Evolutionary conservation across 2,888 invertebrate species (phyloP), one percentile per base, ranked within the genome.

Genomic region (Idaea dimidiata): DNA sequence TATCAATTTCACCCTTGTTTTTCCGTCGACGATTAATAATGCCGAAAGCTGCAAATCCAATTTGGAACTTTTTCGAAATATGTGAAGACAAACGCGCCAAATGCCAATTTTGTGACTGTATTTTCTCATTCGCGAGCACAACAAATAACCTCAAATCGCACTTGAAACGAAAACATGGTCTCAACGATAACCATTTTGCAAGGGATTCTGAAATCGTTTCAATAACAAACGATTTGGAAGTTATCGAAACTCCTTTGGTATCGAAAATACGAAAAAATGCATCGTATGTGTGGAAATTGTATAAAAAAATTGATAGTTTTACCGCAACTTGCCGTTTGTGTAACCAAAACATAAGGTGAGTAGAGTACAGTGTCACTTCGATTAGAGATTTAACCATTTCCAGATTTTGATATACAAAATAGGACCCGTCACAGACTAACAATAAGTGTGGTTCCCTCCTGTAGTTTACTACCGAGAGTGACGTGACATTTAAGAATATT

Each of bases 311-410:
- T 55, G 54, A 55, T 7, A 55, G 5, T 5, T 17, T 16, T 17
- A 55, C 16, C 14, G 17, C 54, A 64, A 64, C 5, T 16, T 55
- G 54, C 16, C 43, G 43, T 43, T 8, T 43, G 43, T 43, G 43
- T 43, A 14, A 43, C 14, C 43, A 43, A 14, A 43, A 43, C 10
- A 10, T 43, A 7, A 43, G 43, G 43, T 43, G 7, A 8, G 43
- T 43, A 43, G 10, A 43, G 7, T 10, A 14, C 10, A 43, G 3
- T 43, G 0, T 43, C 7, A 14, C 10, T 8, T 8, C 10, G 2
- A 14, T 43, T 10, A 8, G 1, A 14, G 7, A 10, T 8, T 33
- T 43, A 8, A 14, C 43, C 7, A 33, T 7, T 10, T 7, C 7
- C 7, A 33, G 7, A 24, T 24, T 24, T 24, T 24, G 24, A 3